Evolutionary conservation across 1,140 invertebrate species (phyloP).

Genomic region (Monochamus saltuarius): DNA sequence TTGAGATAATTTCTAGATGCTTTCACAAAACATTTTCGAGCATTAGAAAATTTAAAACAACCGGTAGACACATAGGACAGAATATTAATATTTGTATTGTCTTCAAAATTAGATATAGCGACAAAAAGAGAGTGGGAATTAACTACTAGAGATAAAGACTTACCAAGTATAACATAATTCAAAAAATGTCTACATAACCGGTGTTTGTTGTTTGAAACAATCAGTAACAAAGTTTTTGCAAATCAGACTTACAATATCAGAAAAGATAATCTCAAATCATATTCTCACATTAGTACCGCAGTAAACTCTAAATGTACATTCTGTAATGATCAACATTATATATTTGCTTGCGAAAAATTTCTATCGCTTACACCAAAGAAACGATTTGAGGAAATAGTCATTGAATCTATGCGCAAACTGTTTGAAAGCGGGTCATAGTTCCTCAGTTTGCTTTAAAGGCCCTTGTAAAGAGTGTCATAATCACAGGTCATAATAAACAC

Average conservation of each 20-base stretch:
- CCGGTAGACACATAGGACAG: slow-evolving; percentile 7
- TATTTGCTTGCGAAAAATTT: slow-evolving; percentile 4
- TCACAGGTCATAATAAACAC: too few species aligned
- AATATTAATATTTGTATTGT: slow-evolving; percentile 20
- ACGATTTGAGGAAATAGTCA: neutral
- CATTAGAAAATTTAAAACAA: slow-evolving; percentile 6
- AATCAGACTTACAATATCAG: too few species aligned
- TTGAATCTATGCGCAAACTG: neutral
- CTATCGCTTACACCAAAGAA: neutral
- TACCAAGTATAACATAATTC: neutral
- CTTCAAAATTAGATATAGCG: slow-evolving; percentile 11
- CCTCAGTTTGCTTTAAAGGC: too few species aligned
- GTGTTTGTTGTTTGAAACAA: slow-evolving; percentile 9
- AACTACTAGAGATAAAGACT: slow-evolving; percentile 12
- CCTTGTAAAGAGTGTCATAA: too few species aligned
- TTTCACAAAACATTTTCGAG: slow-evolving; percentile 14
- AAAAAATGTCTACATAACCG: slow-evolving; percentile 12
- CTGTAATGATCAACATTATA: too few species aligned
- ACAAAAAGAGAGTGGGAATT: slow-evolving; percentile 23
- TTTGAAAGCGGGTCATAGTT: too few species aligned
- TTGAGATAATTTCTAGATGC: neutral
- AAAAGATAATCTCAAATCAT: too few species aligned
- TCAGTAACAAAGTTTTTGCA: slow-evolving; percentile 5
- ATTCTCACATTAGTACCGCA: too few species aligned
- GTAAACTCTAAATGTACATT: too few species aligned